A percentile compares a stretch with the other conserved stretches of the same genome.
Evolutionary conservation across 2,888 invertebrate genomes (phyloP).

Genomic region (Cephus rjabovi): DNA sequence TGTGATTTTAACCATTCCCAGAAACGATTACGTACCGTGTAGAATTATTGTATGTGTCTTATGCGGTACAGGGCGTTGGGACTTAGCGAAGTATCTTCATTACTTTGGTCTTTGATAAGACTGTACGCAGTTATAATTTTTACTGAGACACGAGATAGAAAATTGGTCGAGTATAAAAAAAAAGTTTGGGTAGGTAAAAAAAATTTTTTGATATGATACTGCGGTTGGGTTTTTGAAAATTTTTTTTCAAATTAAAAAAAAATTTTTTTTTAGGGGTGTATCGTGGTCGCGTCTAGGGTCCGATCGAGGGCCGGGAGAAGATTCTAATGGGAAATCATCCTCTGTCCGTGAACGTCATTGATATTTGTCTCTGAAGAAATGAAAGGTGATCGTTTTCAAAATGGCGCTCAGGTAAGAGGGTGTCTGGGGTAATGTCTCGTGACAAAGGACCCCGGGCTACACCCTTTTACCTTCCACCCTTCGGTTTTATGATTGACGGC

Average conservation of each 20-base stretch:
- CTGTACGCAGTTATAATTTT: background rate
- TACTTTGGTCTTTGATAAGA: background rate
- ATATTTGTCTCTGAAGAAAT: background rate
- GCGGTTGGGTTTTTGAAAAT: no score
- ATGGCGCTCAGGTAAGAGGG: slow-evolving; percentile 3
- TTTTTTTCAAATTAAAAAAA: no score
- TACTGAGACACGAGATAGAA: background rate
- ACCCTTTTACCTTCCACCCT: slow-evolving; percentile 32
- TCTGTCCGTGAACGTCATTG: background rate
- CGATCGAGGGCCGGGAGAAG: background rate
- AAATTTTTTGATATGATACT: no score
- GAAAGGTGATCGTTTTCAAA: background rate
- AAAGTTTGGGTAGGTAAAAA: background rate
- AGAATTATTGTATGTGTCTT: background rate
- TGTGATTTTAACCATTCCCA: background rate
- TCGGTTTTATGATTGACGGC: slow-evolving; percentile 42
- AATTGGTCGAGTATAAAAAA: background rate
- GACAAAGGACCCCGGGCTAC: slow-evolving; percentile 32
- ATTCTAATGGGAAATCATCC: background rate
- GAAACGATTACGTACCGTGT: background rate
- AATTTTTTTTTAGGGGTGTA: background rate
- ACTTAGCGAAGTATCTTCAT: background rate
- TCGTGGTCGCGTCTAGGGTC: background rate
- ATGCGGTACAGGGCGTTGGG: background rate
- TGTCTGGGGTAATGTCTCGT: slow-evolving; percentile 21